Percentiles rank a stretch among this genome's conserved stretches.
Evolutionary conservation across 2,888 invertebrate species (phyloP).

Genomic region (Drosophila basisetae): DNA sequence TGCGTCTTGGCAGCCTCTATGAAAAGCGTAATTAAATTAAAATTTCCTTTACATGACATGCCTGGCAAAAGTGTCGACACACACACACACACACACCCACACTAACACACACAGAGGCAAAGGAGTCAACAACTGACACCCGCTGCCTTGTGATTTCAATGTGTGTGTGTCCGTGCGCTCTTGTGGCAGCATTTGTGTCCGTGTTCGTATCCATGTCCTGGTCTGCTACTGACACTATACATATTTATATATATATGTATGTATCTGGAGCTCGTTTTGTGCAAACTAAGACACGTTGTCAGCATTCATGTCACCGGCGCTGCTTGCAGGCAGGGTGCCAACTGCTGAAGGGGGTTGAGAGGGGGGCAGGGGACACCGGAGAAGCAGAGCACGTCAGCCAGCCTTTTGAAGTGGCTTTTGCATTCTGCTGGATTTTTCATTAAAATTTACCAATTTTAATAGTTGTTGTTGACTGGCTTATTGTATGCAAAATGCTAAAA

Average conservation of each 20-base stretch:
- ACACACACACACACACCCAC: slow-evolving; percentile 45
- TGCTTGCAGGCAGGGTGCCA: slow-evolving; percentile 23
- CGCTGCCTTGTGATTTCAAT: slow-evolving; percentile 29
- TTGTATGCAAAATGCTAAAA: slow-evolving; percentile 29
- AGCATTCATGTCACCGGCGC: slow-evolving; percentile 78
- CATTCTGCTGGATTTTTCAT: slow-evolving; percentile 72
- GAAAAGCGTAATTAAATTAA: slow-evolving; percentile 77
- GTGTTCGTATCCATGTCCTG: slow-evolving; percentile 43
- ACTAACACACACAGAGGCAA: slow-evolving; percentile 28
- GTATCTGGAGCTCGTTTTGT: slow-evolving; percentile 69
- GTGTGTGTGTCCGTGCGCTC: slow-evolving; percentile 27
- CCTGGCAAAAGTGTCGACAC: slow-evolving; percentile 65
- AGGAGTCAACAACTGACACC: slow-evolving; percentile 56
- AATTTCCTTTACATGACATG: slow-evolving; percentile 77
- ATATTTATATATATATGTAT: slow-evolving; percentile 18
- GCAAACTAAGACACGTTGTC: slow-evolving; percentile 82
- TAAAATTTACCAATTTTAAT: slow-evolving; percentile 71
- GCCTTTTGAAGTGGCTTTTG: slow-evolving; percentile 68
- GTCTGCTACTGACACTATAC: slow-evolving; percentile 39
- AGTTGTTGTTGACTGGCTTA: slow-evolving; percentile 52
- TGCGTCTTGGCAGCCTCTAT: slow-evolving; percentile 32
- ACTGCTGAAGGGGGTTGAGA: neutral
- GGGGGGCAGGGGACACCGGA: neutral
- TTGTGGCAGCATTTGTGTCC: slow-evolving; percentile 52
- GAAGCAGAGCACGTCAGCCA: slow-evolving; percentile 29